These are phyloP conservation scores for Gobio gobio DNA, from an alignment of 2,113 vertebrate genomes.

Conservation along the genomic window DNA sequence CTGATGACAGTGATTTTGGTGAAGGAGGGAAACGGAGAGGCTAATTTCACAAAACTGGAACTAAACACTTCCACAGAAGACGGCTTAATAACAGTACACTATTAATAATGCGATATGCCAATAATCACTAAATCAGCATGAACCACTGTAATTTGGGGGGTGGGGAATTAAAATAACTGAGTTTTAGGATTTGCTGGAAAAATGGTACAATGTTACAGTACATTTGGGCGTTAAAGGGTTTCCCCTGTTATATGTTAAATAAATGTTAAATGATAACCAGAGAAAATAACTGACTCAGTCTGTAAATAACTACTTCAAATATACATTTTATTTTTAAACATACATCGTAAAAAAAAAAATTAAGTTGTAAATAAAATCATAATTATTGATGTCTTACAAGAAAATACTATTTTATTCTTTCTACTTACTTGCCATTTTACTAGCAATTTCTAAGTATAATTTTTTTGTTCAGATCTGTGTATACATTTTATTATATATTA, in stretches of 20 bases:
- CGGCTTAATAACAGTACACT: constrained; percentile 36
- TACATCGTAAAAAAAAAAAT: too few relatives aligned
- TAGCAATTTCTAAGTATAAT: background rate
- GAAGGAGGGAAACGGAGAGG: constrained; percentile 23
- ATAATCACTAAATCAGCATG: background rate
- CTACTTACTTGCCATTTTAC: background rate
- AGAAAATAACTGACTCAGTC: background rate
- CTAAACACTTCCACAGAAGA: constrained; percentile 45
- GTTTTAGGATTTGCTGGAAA: background rate
- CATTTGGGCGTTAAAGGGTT: background rate
- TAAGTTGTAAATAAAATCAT: background rate
- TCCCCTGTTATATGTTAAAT: background rate
- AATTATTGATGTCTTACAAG: background rate
- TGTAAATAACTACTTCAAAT: background rate
- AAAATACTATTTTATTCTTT: background rate
- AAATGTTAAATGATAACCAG: background rate
- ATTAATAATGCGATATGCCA: constrained; percentile 40
- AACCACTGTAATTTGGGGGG: background rate
- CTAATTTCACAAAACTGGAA: constrained; percentile 53
- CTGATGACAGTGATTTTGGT: constrained; percentile 50
- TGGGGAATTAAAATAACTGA: background rate
- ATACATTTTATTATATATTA: background rate
- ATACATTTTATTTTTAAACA: background rate
- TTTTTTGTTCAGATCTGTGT: background rate
- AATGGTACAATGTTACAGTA: background rate